Base-by-base conservation (phyloP, 1,140 invertebrate species). In the Triops longicaudatus region DNA sequence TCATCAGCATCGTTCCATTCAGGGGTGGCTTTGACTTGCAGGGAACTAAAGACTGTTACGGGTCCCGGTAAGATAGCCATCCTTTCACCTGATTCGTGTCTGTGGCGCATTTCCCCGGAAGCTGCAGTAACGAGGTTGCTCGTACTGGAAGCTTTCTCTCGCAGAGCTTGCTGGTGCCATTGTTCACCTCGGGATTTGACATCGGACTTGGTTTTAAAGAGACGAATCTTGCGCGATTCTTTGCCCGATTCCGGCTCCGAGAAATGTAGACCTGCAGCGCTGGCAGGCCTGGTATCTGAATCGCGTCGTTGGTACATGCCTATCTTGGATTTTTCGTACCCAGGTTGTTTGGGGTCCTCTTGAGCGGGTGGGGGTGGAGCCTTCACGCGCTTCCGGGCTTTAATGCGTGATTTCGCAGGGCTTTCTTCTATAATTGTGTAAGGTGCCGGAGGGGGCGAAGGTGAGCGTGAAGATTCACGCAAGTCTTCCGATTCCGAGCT, bases 401-500 rank as follows among this genome's bases (percentile, higher is more conserved):
- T 75, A 12, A 75, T 75, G 17, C 44, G 41, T 26, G 41, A 44
- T 27, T 75, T 75, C 26, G 74, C 28, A 4, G 74, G 74, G 17
- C 28, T 43, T 75, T 75, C 74, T 41, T 44, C 26, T 17, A 63
- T 63, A 22, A 63, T 63, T 22, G 74, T 22, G 26, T 75, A 43
- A 26, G 41, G 41, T 11, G 44, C 74, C 12, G 74, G 74, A 17
- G 41, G 5, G 0, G 73, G 73, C 5, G 41, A 42, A 17, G 28
- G 12, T 0, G 50, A 63, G 50, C 50, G 50, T 22, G 50, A 63
- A 22, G 50, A 63, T 27, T 50, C 74, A 50, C 42, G 74, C 17
- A 75, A 22, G 37, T 75, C 74, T 50, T 75, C 74, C 10, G 28
- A 17, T 43, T 75, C 74, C 50, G 50, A 63, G 22, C 50, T 22